Percentiles rank a stretch among this genome's conserved stretches.
phyloP scores from a whole-genome alignment of 92 coral and sea anemone genomes.

The Porites lobata region DNA sequence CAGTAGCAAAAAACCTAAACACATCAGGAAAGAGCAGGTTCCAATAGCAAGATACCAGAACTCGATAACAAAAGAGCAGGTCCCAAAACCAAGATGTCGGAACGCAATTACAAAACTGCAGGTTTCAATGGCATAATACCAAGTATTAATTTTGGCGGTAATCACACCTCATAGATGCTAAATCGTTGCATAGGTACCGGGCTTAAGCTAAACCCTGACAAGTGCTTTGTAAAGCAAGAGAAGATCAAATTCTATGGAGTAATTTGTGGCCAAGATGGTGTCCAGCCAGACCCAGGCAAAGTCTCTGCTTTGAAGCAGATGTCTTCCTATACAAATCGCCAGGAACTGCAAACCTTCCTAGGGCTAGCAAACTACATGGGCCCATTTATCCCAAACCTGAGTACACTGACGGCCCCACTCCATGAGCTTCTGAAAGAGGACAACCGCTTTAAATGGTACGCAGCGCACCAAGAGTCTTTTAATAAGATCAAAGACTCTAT shows the following conservation, averaged over 20 bases:
- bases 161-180: slow-evolving; percentile 61
- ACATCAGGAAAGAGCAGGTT: too few species aligned
- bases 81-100: neutral
- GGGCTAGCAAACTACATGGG: slow-evolving; percentile 73
- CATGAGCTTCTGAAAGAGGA: neutral
- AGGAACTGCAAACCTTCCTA: slow-evolving; percentile 62
- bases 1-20: neutral
- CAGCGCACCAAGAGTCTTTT: slow-evolving; percentile 60
- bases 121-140: slow-evolving; percentile 29
- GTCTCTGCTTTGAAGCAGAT: slow-evolving; percentile 59
- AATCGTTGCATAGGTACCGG: slow-evolving; percentile 25
- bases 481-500: slow-evolving; percentile 67
- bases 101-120: too few species aligned
- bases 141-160: slow-evolving; percentile 50
- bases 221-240: slow-evolving; percentile 55
- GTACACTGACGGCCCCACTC: slow-evolving; percentile 9
- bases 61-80: slow-evolving; percentile 8
- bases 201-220: slow-evolving; percentile 53
- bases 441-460: slow-evolving; percentile 41
- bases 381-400: slow-evolving; percentile 70
- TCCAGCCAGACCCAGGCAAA: slow-evolving; percentile 55
- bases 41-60: neutral
- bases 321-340: slow-evolving; percentile 41
- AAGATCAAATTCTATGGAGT: slow-evolving; percentile 52
- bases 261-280: slow-evolving; percentile 41